Evolutionary conservation across 1,140 invertebrate genomes (phyloP).

Genomic region (Hyles vespertilio): DNA sequence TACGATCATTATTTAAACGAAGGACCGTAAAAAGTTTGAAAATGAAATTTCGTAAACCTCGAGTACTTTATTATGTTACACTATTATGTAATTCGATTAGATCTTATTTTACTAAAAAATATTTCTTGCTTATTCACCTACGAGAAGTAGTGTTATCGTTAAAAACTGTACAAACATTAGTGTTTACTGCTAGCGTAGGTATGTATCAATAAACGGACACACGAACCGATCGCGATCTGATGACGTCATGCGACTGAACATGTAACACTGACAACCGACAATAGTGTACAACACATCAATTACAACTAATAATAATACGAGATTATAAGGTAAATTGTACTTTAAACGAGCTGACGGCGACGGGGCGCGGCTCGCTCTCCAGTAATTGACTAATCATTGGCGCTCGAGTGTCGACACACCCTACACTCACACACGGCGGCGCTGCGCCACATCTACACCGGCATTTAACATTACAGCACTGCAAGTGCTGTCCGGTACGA

Average conservation of each 20-base stretch:
- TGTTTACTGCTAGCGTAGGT: conserved; percentile 51
- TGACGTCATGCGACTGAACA: conserved; percentile 14
- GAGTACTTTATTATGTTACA: conserved; percentile 64
- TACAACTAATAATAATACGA: conserved; percentile 38
- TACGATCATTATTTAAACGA: conserved; percentile 32
- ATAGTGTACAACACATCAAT: conserved; percentile 31
- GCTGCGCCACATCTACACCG: too few relatives aligned
- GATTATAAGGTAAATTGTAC: conserved; percentile 57
- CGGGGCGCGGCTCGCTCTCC: conserved; percentile 22
- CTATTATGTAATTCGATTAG: conserved; percentile 73
- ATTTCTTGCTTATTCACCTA: conserved; percentile 69
- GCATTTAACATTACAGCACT: too few relatives aligned
- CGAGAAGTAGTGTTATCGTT: conserved; percentile 62
- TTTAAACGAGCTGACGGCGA: conserved; percentile 40
- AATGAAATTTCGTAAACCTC: conserved; percentile 56
- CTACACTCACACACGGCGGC: not conserved
- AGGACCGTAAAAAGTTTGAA: conserved; percentile 17
- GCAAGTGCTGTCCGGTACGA: too few relatives aligned
- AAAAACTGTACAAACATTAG: conserved; percentile 73
- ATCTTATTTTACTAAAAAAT: conserved; percentile 72
- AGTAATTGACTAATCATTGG: conserved; percentile 39
- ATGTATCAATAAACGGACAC: conserved; percentile 40
- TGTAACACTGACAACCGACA: conserved; percentile 38
- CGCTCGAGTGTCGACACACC: too few relatives aligned
- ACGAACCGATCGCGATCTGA: not conserved